phyloP scores from a whole-genome alignment of 2,113 vertebrate genomes.

The Camarhynchus parvulus region DNA sequence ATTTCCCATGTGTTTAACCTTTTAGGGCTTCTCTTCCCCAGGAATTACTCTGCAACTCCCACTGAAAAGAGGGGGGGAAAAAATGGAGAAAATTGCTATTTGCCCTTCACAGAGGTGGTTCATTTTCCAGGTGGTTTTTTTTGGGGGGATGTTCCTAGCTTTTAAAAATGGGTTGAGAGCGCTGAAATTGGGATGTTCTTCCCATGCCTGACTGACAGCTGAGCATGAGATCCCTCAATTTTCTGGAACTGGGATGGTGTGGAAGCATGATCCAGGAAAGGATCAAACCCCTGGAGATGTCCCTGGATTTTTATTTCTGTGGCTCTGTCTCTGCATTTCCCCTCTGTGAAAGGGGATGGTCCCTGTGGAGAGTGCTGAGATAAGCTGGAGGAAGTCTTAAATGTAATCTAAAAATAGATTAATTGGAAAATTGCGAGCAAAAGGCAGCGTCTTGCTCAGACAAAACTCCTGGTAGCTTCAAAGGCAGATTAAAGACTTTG shows the following conservation, averaged over 20 bases:
- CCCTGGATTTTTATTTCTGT: accelerated
- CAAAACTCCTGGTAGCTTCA: constrained; percentile 14
- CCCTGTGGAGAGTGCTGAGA: background rate
- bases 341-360: background rate
- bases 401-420: background rate
- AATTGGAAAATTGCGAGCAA: background rate
- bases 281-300: background rate
- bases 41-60: background rate
- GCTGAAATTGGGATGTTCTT: background rate
- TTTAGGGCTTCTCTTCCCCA: background rate
- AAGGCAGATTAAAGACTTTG: constrained; percentile 49
- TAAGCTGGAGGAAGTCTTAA: background rate
- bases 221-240: background rate
- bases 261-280: background rate
- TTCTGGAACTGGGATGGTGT: background rate
- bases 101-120: background rate
- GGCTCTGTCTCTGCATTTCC: background rate
- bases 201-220: background rate
- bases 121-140: background rate
- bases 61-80: background rate
- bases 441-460: background rate
- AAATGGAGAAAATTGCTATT: background rate
- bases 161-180: background rate
- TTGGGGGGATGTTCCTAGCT: background rate
- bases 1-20: background rate